Percentiles rank a stretch among this genome's conserved stretches.
Conservation (phyloP, 2,888 invertebrate species). For the Microplitis deprimator region DNA sequence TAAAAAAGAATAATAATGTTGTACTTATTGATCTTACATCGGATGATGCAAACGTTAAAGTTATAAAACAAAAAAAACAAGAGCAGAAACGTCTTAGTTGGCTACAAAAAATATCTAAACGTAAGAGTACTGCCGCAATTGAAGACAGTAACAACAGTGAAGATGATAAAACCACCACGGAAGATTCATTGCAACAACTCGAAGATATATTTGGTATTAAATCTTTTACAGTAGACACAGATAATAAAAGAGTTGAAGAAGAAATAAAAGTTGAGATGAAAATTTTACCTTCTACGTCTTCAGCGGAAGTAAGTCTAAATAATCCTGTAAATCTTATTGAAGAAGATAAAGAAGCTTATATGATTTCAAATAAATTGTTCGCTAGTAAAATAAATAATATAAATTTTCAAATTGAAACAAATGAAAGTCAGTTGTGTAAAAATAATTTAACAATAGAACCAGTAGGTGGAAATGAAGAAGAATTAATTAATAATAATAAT, state of each 20-base stretch:
- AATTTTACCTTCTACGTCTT: background rate
- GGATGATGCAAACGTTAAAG: constrained; percentile 57
- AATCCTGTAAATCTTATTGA: background rate
- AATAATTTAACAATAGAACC: background rate
- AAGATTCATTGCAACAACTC: constrained; percentile 27
- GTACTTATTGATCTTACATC: constrained; percentile 65
- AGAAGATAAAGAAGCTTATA: background rate
- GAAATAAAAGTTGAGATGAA: constrained; percentile 33
- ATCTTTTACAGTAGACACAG: constrained; percentile 6
- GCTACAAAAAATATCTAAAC: constrained; percentile 58
- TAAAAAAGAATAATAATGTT: constrained; percentile 59
- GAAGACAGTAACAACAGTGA: constrained; percentile 42
- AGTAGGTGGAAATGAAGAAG: background rate
- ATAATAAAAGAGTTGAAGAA: constrained; percentile 5
- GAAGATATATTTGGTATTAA: constrained; percentile 41
- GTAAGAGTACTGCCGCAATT: constrained; percentile 24
- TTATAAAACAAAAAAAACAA: constrained; percentile 55
- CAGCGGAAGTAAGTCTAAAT: background rate
- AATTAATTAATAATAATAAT: background rate
- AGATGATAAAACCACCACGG: constrained; percentile 30
- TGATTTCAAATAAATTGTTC: background rate
- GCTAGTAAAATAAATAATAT: background rate
- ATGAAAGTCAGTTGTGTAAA: background rate
- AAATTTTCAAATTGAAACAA: background rate
- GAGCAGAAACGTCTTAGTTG: constrained; percentile 50